These are phyloP conservation scores for Varecia variegata DNA, from an alignment of 2,797 vertebrate species.

Conservation along the genomic window DNA sequence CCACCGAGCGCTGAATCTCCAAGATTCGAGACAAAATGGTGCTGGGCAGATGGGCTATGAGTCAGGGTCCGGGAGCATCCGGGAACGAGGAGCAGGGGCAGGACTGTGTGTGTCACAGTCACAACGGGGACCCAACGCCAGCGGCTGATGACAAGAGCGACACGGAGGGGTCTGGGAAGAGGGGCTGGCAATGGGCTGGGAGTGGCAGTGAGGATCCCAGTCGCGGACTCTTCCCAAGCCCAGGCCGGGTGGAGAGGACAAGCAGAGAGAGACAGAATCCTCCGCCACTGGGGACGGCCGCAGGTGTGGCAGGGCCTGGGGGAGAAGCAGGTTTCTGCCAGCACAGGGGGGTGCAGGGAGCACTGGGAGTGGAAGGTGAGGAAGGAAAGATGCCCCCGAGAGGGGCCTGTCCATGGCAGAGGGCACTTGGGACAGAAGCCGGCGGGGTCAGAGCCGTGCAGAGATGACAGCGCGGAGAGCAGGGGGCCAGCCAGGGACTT, in stretches of 20 bases:
- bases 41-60: neutral
- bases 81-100: neutral
- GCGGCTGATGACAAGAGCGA: neutral
- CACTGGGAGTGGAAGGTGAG: neutral
- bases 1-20: neutral
- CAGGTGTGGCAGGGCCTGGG: neutral
- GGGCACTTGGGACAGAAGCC: neutral
- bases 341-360: too few species aligned
- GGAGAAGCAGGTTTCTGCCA: neutral
- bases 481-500: neutral
- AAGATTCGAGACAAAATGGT: neutral
- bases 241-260: neutral
- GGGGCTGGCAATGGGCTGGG: neutral
- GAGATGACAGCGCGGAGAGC: neutral
- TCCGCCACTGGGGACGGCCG: neutral
- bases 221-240: neutral
- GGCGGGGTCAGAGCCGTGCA: neutral
- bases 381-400: too few species aligned
- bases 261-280: neutral
- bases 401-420: neutral
- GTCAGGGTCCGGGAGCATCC: too few species aligned
- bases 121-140: too few species aligned
- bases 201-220: neutral
- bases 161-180: neutral
- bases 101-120: neutral